phyloP scores from a whole-genome alignment of 2,797 vertebrate species.

The Pipistrellus nathusii region DNA sequence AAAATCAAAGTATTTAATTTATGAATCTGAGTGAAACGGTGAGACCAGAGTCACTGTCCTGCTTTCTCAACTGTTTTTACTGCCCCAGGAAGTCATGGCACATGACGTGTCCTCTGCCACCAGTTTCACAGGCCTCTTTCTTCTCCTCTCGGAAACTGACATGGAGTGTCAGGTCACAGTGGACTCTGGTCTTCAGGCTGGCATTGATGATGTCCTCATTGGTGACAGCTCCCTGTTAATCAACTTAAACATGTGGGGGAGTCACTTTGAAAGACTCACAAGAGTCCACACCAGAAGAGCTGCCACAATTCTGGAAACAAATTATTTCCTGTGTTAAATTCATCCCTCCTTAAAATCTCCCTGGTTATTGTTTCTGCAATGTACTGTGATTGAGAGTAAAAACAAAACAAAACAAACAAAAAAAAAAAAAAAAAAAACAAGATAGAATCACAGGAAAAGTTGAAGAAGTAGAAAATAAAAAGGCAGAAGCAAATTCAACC shows the following conservation, averaged over 20 bases:
- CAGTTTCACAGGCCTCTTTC: background rate
- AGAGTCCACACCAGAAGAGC: background rate
- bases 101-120: rapidly evolving
- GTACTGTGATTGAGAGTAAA: background rate
- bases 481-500: background rate
- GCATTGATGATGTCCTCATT: background rate
- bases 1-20: background rate
- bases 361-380: background rate
- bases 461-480: background rate
- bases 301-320: background rate
- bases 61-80: background rate
- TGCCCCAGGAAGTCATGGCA: background rate
- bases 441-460: background rate
- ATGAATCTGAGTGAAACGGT: background rate
- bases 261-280: background rate
- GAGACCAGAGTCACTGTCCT: background rate
- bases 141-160: background rate
- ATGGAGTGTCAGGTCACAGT: rapidly evolving
- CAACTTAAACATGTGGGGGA: background rate
- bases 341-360: background rate
- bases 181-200: rapidly evolving
- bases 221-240: background rate
- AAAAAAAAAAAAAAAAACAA: background rate
- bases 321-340: background rate
- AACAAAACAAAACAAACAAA: no score